These are phyloP conservation scores for Varecia variegata DNA, from an alignment of 2,797 vertebrate genomes.

Conservation along the genomic window DNA sequence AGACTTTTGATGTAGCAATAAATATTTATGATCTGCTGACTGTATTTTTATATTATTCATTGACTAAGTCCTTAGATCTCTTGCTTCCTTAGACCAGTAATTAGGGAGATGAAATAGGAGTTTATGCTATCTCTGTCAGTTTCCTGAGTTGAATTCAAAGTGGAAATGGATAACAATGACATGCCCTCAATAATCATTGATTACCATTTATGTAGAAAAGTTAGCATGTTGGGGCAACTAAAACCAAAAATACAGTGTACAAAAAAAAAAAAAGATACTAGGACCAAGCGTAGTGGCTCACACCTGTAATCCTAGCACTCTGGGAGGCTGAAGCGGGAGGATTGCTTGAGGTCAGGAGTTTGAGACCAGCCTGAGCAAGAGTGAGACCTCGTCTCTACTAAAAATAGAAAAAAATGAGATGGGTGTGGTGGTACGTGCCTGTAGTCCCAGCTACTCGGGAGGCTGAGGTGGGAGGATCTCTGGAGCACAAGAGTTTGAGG, in stretches of 20 bases:
- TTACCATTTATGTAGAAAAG: background rate
- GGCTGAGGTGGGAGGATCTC: too few relatives aligned
- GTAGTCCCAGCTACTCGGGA: too few relatives aligned
- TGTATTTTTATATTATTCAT: constrained; percentile 69
- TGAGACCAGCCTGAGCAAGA: too few relatives aligned
- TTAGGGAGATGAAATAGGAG: constrained; percentile 42
- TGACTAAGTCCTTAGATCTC: constrained; percentile 55
- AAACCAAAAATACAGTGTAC: background rate
- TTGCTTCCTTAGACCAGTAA: constrained; percentile 51
- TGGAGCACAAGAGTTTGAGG: too few relatives aligned
- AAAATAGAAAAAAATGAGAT: too few relatives aligned
- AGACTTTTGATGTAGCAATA: constrained; percentile 59
- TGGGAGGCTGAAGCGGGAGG: too few relatives aligned
- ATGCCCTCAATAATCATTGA: background rate
- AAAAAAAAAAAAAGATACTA: background rate
- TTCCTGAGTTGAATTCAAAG: constrained; percentile 34
- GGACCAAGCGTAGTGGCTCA: too few relatives aligned
- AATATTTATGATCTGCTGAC: constrained; percentile 72
- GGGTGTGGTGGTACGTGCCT: too few relatives aligned
- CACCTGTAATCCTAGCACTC: too few relatives aligned
- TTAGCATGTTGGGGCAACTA: background rate
- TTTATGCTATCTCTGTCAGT: constrained; percentile 28
- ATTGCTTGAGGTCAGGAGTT: too few relatives aligned
- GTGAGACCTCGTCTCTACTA: too few relatives aligned
- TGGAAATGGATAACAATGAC: background rate